Percentiles rank a stretch among this genome's conserved stretches.
Conservation (phyloP, 2,888 invertebrate species). For the Lycia hirtaria region DNA sequence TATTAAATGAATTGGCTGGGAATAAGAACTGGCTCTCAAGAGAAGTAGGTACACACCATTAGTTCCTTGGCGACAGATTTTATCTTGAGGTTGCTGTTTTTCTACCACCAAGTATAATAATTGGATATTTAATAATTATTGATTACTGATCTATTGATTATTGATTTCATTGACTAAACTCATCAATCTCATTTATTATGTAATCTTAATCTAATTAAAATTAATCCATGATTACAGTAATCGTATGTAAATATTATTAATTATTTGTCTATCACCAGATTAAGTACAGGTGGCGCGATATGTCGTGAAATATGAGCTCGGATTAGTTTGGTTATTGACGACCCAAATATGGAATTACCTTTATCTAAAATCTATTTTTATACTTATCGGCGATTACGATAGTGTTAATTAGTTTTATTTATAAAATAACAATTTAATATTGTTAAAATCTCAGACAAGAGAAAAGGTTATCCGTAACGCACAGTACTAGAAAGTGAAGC, state of each 20-base stretch:
- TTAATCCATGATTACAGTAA: neutral
- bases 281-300: conserved; percentile 22
- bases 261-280: conserved; percentile 19
- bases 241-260: neutral
- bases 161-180: neutral
- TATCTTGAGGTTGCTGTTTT: too few species aligned
- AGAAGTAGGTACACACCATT: too few species aligned
- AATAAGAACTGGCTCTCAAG: too few species aligned
- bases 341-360: neutral
- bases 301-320: conserved; percentile 32
- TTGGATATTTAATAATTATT: too few species aligned
- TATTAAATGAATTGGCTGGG: too few species aligned
- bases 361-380: conserved; percentile 29
- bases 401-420: conserved; percentile 2
- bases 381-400: conserved; percentile 3
- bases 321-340: conserved; percentile 19
- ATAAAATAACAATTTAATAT: neutral
- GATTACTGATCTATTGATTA: neutral
- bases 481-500: too few species aligned
- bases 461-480: too few species aligned
- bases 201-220: conserved; percentile 1
- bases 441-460: too few species aligned
- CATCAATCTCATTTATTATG: neutral
- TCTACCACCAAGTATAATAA: too few species aligned
- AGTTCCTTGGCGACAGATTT: too few species aligned